Conservation (phyloP, 2,888 invertebrate genomes). For the Orchesellides sinensis region DNA sequence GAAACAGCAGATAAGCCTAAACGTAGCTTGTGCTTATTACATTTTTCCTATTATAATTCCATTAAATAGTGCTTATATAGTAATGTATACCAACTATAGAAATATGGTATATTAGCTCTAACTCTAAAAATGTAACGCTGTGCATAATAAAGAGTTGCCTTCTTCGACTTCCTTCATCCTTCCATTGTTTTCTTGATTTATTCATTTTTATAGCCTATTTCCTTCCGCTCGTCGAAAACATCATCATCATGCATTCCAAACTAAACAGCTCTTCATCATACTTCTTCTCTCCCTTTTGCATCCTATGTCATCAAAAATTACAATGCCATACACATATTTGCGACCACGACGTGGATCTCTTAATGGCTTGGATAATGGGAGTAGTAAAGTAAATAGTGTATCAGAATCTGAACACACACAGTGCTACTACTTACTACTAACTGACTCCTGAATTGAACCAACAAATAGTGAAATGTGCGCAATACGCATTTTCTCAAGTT, state of each 20-base stretch:
- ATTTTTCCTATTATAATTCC: too few relatives aligned
- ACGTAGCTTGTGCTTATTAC: neutral
- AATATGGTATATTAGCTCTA: neutral
- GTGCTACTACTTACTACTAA: too few relatives aligned
- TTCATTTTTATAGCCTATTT: conserved; percentile 51
- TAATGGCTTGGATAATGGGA: conserved; percentile 20
- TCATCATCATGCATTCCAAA: neutral
- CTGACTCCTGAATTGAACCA: too few relatives aligned
- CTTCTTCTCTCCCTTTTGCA: neutral
- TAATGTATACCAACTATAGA: too few relatives aligned
- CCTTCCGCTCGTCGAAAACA: conserved; percentile 37
- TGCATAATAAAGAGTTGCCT: too few relatives aligned
- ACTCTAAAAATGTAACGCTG: too few relatives aligned
- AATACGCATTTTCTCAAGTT: neutral
- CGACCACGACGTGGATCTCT: neutral
- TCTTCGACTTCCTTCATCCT: conserved; percentile 19
- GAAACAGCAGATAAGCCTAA: neutral
- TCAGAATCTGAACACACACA: too few relatives aligned
- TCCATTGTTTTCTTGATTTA: conserved; percentile 38
- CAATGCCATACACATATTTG: neutral
- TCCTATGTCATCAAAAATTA: neutral
- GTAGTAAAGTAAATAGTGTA: neutral
- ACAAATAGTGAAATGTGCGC: too few relatives aligned
- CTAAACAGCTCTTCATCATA: neutral
- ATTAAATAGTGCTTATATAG: too few relatives aligned